Evolutionary conservation across 2,888 invertebrate genomes (phyloP).

Genomic region (Dicranocentrus wangi): DNA sequence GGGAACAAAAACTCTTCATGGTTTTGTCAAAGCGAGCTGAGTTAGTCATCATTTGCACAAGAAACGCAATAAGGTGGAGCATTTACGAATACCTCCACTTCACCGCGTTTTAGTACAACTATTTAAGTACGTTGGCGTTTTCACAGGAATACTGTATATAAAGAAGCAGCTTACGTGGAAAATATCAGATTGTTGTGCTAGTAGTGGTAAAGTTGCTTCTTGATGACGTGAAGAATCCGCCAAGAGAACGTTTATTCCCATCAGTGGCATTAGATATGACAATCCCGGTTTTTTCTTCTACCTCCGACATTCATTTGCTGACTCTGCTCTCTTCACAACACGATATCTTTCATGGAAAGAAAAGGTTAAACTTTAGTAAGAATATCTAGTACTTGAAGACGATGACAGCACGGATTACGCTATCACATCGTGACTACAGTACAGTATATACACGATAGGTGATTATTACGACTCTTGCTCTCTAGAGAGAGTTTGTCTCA

Average conservation of each 20-base stretch:
- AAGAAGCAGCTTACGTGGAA: background rate
- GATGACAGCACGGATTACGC: slow-evolving; percentile 49
- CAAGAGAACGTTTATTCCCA: slow-evolving; percentile 50
- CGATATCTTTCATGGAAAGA: slow-evolving; percentile 21
- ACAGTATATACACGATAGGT: slow-evolving; percentile 7
- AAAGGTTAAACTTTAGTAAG: slow-evolving; percentile 37
- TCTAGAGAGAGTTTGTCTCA: slow-evolving; percentile 54
- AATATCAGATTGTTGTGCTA: slow-evolving; percentile 10
- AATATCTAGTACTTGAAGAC: background rate
- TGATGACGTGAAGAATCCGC: slow-evolving; percentile 48
- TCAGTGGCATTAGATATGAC: slow-evolving; percentile 40
- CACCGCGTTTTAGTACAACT: too few species aligned
- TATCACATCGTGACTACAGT: background rate
- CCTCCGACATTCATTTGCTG: slow-evolving; percentile 4
- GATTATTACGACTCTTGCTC: slow-evolving; percentile 48
- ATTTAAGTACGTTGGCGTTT: too few species aligned
- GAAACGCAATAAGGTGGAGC: slow-evolving; percentile 32
- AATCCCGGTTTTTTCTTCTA: slow-evolving; percentile 36
- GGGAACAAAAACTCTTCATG: slow-evolving; percentile 69
- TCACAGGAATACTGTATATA: too few species aligned
- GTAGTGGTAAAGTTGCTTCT: slow-evolving; percentile 37
- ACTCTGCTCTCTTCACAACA: background rate
- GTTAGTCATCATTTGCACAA: slow-evolving; percentile 69
- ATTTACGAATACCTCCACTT: background rate
- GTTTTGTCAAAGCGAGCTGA: slow-evolving; percentile 71